phyloP scores from a whole-genome alignment of 2,113 vertebrate genomes.

The Chionomys nivalis region DNA sequence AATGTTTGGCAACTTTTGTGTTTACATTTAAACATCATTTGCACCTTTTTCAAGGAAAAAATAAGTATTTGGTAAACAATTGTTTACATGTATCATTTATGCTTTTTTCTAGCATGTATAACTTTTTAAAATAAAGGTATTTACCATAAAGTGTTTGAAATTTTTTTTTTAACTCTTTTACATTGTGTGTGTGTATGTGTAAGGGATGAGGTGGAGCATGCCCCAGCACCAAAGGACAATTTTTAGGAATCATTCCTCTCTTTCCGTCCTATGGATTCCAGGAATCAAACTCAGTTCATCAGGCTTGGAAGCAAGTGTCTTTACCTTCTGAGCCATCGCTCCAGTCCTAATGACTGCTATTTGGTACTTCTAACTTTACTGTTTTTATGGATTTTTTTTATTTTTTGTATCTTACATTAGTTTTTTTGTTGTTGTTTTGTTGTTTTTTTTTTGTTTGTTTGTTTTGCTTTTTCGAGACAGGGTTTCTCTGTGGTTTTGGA shows the following conservation, averaged over 20 bases:
- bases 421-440: too few species aligned
- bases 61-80: slow-evolving; percentile 89
- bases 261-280: not conserved
- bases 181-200: not conserved
- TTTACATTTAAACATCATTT: slow-evolving; percentile 90
- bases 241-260: not conserved
- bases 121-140: slow-evolving; percentile 89
- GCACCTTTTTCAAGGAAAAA: slow-evolving; percentile 89
- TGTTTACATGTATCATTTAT: slow-evolving; percentile 91
- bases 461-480: too few species aligned
- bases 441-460: too few species aligned
- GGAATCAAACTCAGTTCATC: too few species aligned
- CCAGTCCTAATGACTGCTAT: slow-evolving; percentile 68
- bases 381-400: slow-evolving; percentile 42
- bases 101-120: slow-evolving; percentile 93
- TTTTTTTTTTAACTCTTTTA: not conserved
- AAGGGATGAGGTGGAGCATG: not conserved
- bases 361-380: slow-evolving; percentile 72
- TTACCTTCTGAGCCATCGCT: not conserved
- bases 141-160: slow-evolving; percentile 82
- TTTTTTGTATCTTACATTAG: slow-evolving; percentile 54
- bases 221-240: not conserved
- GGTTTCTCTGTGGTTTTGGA: too few species aligned
- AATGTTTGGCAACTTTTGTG: slow-evolving; percentile 84
- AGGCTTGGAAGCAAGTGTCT: not conserved